Percentiles rank a stretch among this genome's conserved stretches.
These are phyloP conservation scores for Lottia scabra DNA, from an alignment of 2,888 invertebrate species.

Conservation along the genomic window DNA sequence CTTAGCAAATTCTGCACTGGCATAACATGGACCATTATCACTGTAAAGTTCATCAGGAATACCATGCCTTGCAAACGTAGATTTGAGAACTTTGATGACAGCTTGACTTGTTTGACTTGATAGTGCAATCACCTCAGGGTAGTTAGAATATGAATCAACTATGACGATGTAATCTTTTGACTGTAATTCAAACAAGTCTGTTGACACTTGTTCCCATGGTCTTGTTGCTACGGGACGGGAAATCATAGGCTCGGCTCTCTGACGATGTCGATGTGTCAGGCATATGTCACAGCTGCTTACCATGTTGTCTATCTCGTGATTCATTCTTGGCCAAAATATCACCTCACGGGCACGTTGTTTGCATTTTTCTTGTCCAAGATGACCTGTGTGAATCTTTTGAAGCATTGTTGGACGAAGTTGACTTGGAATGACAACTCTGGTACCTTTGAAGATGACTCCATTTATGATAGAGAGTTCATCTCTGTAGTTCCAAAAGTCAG, in stretches of 20 bases:
- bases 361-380: neutral
- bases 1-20: conserved; percentile 11
- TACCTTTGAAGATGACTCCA: conserved; percentile 3
- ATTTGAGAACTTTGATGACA: conserved; percentile 5
- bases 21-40: conserved; percentile 22
- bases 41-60: conserved; percentile 11
- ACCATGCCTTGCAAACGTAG: conserved; percentile 18
- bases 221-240: neutral
- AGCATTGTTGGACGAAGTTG: too few relatives aligned
- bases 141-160: conserved; percentile 10
- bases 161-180: conserved; percentile 10
- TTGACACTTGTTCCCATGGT: conserved; percentile 6
- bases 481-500: conserved; percentile 1
- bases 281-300: neutral
- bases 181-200: conserved; percentile 9
- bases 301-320: neutral
- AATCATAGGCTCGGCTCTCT: neutral
- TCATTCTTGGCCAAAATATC: neutral
- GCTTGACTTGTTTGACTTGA: neutral
- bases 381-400: too few relatives aligned
- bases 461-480: neutral
- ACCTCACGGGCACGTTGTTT: too few relatives aligned
- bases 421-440: neutral
- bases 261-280: neutral
- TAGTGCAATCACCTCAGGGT: conserved; percentile 7